A percentile compares a stretch with the other conserved stretches of the same genome.
phyloP scores from a whole-genome alignment of 2,888 invertebrate genomes.

The Volucella inflata region DNA sequence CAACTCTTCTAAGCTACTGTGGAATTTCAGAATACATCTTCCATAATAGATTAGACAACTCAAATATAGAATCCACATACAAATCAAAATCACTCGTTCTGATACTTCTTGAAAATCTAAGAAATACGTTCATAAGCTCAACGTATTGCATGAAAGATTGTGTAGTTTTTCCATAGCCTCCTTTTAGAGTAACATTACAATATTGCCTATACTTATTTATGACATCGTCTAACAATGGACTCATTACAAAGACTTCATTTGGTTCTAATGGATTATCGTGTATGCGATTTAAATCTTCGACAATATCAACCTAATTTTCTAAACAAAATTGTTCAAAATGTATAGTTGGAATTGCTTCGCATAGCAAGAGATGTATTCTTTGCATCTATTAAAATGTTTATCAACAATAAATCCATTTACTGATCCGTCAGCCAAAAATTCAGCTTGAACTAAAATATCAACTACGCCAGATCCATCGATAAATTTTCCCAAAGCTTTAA shows the following conservation, averaged over 20 bases:
- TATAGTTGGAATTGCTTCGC: neutral
- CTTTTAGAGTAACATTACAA: too few relatives aligned
- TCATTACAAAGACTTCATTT: neutral
- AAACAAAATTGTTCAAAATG: conserved; percentile 1
- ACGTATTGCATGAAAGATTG: neutral
- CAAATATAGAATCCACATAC: neutral
- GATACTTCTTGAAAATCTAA: neutral
- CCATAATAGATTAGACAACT: neutral
- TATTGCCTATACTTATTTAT: too few relatives aligned
- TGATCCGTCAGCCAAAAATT: conserved; percentile 25
- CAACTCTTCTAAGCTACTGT: too few relatives aligned
- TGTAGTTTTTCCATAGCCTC: too few relatives aligned
- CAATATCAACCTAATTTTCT: neutral
- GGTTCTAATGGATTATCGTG: neutral
- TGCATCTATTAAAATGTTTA: conserved; percentile 9
- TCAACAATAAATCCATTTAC: neutral
- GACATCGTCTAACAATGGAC: neutral
- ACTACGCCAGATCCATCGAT: conserved; percentile 62
- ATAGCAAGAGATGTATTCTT: conserved; percentile 2
- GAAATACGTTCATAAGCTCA: neutral
- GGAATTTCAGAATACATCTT: too few relatives aligned
- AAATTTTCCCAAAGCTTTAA: conserved; percentile 76
- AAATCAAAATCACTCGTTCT: neutral
- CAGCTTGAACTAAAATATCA: conserved; percentile 48
- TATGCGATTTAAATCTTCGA: neutral